These are phyloP conservation scores for Manis crassicaudata DNA, from an alignment of 2,797 vertebrate species.

Conservation along the genomic window DNA sequence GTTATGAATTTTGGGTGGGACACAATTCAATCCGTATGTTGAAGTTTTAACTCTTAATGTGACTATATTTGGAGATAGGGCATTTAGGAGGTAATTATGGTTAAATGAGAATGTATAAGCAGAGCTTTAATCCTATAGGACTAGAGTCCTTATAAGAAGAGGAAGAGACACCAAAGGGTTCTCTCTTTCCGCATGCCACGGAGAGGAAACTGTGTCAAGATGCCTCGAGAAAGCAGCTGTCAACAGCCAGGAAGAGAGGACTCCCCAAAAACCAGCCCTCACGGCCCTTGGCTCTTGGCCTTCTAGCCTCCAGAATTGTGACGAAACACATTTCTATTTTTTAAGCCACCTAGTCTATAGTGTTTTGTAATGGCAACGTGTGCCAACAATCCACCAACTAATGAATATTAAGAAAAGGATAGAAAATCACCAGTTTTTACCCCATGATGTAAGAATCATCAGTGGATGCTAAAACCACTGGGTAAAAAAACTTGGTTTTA, in stretches of 20 bases:
- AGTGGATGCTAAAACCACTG: neutral
- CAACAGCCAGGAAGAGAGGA: neutral
- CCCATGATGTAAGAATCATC: neutral
- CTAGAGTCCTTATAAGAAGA: neutral
- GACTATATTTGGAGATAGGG: neutral
- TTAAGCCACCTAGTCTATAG: neutral
- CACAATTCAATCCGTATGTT: neutral
- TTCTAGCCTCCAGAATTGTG: neutral
- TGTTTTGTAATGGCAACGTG: neutral
- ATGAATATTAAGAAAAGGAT: neutral
- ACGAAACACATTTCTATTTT: neutral
- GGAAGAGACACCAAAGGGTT: neutral
- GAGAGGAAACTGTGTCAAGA: neutral
- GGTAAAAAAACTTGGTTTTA: slow-evolving; percentile 6
- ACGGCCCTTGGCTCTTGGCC: neutral
- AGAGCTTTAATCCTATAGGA: neutral
- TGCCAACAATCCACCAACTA: neutral
- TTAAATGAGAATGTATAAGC: neutral
- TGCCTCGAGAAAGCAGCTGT: neutral
- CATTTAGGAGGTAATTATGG: neutral
- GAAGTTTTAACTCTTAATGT: neutral
- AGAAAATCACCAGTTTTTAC: neutral
- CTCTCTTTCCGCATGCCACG: neutral
- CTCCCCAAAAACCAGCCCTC: neutral
- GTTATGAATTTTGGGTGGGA: neutral